Evolutionary conservation across 2,113 vertebrate genomes (phyloP), one percentile per base, ranked within the genome.

Genomic region (Gallinago jamesoni): DNA sequence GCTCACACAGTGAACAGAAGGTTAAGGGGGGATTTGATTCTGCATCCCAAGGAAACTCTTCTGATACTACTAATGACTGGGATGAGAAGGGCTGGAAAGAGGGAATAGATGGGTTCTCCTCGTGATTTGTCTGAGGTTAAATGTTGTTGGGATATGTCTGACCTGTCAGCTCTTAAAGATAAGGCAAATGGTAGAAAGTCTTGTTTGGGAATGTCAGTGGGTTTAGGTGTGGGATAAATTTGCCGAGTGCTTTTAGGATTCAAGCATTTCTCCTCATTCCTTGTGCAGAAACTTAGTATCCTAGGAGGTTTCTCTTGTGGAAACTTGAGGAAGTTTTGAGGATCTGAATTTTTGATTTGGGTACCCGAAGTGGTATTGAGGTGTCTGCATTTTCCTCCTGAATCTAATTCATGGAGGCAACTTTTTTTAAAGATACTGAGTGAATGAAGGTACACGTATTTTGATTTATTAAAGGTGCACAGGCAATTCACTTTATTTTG

Each of bases 81-180:
- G 31, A 50, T 69, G 35, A 69, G 25, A 75, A 59, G 3, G 19
- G 9, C 12, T 72, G 57, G 62, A 60, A 52, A 52, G 28, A 85
- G 4, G 16, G 33, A 63, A 88, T 33, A 23, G 43, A 31, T 45
- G 33, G 8, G 12, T 75, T 66, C 50, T 74, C 11, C 28, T 67
- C 19, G 25, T 41, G 55, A 28, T 59, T 72, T 59, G 6, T 21
- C 12, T 56, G 48, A 82, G 50, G 7, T 57, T 72, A 56, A 47
- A 45, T 5, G 39, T 39, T n/a, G 19, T 79, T 0, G 0, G 25
- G 4, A 4, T 67, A 3, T 25, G 56, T 59, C 23, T 77, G 41
- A 63, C 4, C 20, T 0, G 0, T 64, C 17, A 66, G 41, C 9
- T 74, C 52, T 50, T 41, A 30, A 77, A 88, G 12, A 37, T 31